A percentile compares a stretch with the other conserved stretches of the same genome.
These are phyloP conservation scores for Thelaira solivaga DNA, from an alignment of 2,888 invertebrate species.

Conservation along the genomic window DNA sequence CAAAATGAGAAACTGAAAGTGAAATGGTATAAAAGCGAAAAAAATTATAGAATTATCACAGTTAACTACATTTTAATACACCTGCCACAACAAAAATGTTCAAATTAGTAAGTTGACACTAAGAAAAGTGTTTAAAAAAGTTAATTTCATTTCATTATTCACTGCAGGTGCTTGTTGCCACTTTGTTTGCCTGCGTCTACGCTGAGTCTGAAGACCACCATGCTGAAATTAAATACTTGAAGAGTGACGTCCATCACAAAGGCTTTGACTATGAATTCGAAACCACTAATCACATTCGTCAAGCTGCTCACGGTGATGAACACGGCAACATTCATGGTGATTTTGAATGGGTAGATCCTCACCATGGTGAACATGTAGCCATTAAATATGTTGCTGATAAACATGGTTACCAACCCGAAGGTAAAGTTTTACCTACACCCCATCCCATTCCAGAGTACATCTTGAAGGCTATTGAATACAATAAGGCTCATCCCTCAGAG, in stretches of 20 bases:
- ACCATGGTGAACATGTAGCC: conserved; percentile 64
- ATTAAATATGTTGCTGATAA: conserved; percentile 19
- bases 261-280: not conserved
- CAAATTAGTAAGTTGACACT: conserved; percentile 64
- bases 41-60: not conserved
- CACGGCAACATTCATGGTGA: too few relatives aligned
- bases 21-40: conserved; percentile 1
- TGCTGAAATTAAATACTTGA: not conserved
- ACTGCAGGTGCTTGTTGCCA: conserved; percentile 40
- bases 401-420: conserved; percentile 66
- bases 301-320: too few relatives aligned
- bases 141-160: not conserved
- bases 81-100: conserved; percentile 52
- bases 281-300: too few relatives aligned
- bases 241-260: too few relatives aligned
- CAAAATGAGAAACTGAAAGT: not conserved
- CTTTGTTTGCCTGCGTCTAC: too few relatives aligned
- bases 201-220: too few relatives aligned
- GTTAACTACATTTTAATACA: not conserved
- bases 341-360: conserved; percentile 57
- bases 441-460: conserved; percentile 64
- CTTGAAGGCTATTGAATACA: conserved; percentile 76
- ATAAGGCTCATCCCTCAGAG: conserved; percentile 73
- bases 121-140: not conserved
- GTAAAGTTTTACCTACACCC: conserved; percentile 60